Base-by-base conservation (phyloP, 2,113 vertebrate genomes). In the Oryzias melastigma region DNA sequence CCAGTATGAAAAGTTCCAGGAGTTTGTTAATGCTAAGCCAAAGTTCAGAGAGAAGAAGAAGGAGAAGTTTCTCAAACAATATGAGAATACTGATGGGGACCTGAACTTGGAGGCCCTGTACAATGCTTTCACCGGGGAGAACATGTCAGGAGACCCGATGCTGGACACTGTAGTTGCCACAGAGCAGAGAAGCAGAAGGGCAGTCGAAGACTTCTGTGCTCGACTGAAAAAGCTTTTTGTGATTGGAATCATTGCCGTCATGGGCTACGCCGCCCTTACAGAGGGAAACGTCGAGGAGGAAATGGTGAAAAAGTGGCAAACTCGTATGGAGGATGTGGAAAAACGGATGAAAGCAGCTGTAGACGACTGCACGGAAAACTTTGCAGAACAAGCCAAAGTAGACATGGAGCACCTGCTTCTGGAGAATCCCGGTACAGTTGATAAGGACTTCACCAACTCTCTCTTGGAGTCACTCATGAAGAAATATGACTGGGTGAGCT, bases 1-100 rank as follows among this genome's bases (percentile, higher is more conserved):
- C 52, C 92, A 93, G 84, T 93, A 92, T 0, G 91, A 92, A 27
- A 93, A 91, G 84, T 93, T 92, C 78, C 90, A 91, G 74, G 88
- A 90, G 22, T 92, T 93, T 58, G 72, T 92, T 65, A 91, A 84
- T 0, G 87, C 91, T 56, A 90, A 91, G 56, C 85, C 91, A 1
- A 86, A 91, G 55, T 90, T 71, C 76, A 90, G 85, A 64, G 87
- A 89, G 64, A 92, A 90, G 74, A 92, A 92, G 78, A 90, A 80
- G 85, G 85, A 91, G 49, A 91, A 92, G 73, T 93, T 93, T 68
- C 58, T 92, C 14, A 90, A 61, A 65, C 90, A 92, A 2, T 93
- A 79, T 13, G 89, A 92, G 64, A 89, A 90, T 83, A 92, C 91
- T 0, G 83, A 87, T 0, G n/a, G 63, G 0, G 91, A 92, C 53